Evolutionary conservation across 1,140 invertebrate species (phyloP).

Genomic region (Drosophila nebulosa): DNA sequence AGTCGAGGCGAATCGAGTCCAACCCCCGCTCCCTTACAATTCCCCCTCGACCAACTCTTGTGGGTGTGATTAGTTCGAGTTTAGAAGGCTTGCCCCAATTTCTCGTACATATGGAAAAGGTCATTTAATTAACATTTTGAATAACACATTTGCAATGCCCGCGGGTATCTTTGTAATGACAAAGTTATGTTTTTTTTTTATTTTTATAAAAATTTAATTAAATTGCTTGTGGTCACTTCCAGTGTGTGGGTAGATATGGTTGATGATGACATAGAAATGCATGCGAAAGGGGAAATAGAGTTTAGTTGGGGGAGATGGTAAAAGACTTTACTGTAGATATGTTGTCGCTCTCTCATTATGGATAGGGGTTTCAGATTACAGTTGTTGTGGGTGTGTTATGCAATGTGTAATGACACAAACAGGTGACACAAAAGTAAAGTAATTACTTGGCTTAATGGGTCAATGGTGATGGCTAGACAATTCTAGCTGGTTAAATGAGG

Average conservation of each 20-base stretch:
- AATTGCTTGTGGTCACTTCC: constrained; percentile 29
- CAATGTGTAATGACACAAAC: background rate
- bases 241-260: constrained; percentile 2
- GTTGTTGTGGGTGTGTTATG: constrained; percentile 17
- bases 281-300: background rate
- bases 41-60: constrained; percentile 2
- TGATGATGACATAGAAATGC: constrained; percentile 45
- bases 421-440: background rate
- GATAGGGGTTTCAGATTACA: background rate
- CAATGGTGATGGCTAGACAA: background rate
- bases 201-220: constrained; percentile 47
- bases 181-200: background rate
- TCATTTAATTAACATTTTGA: constrained; percentile 75
- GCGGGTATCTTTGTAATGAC: constrained; percentile 50
- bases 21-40: background rate
- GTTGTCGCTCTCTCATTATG: too few relatives aligned
- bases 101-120: constrained; percentile 15
- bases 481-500: background rate
- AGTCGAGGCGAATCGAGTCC: background rate
- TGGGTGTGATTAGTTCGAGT: constrained; percentile 65
- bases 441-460: background rate
- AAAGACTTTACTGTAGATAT: too few relatives aligned
- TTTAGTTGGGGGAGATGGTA: too few relatives aligned
- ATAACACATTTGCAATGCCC: constrained; percentile 69
- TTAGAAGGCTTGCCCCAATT: constrained; percentile 67